Conservation (phyloP, 2,113 vertebrate genomes). For the Pelecanus crispus region DNA sequence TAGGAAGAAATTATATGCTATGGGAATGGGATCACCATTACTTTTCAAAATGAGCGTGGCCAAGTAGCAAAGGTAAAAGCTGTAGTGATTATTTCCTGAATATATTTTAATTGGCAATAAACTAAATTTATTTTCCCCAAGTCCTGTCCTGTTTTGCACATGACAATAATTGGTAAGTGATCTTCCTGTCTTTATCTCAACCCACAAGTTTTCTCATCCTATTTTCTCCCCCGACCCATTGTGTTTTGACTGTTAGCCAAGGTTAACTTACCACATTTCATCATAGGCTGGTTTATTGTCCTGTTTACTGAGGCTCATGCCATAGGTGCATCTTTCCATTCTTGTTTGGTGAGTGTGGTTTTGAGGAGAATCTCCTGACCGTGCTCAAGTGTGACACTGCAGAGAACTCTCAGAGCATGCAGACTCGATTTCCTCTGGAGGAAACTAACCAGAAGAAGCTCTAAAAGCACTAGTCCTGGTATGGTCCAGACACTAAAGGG, state of each 20-base stretch:
- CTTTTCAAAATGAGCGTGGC: neutral
- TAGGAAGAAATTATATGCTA: neutral
- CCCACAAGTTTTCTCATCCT: neutral
- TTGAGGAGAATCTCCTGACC: neutral
- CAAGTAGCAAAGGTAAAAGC: neutral
- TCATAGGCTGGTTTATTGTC: neutral
- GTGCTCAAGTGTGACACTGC: neutral
- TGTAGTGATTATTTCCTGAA: neutral
- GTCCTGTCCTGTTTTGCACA: neutral
- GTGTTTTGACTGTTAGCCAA: neutral
- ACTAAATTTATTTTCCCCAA: neutral
- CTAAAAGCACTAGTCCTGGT: neutral
- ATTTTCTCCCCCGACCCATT: neutral
- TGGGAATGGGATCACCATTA: neutral
- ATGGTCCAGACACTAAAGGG: neutral
- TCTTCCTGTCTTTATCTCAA: neutral
- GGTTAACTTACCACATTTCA: neutral
- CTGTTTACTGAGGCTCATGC: neutral
- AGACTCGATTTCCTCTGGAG: neutral
- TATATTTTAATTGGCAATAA: neutral
- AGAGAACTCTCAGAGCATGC: neutral
- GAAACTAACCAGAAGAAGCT: neutral
- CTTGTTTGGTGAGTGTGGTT: neutral
- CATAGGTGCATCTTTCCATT: neutral
- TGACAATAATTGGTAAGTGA: neutral